These are phyloP conservation scores for Acrobasis repandana DNA, from an alignment of 2,888 invertebrate genomes.

Conservation along the genomic window DNA sequence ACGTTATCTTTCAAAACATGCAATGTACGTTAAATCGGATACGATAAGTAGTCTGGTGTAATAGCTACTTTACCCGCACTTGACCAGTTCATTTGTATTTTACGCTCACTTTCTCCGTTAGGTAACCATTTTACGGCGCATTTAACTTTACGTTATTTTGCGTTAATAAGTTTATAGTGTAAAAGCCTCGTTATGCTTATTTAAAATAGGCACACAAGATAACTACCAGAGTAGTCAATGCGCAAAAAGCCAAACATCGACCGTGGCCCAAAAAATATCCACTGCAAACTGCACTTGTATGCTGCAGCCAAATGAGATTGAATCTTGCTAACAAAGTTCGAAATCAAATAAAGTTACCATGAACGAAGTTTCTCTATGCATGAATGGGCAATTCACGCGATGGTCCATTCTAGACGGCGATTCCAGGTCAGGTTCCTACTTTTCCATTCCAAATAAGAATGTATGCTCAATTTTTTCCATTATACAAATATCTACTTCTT, in stretches of 20 bases:
- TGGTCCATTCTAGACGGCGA: neutral
- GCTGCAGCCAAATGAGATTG: conserved; percentile 6
- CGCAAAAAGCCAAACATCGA: neutral
- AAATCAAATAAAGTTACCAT: conserved; percentile 15
- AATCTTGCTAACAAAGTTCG: conserved; percentile 14
- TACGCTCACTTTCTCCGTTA: no score
- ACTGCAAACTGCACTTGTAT: conserved; percentile 1
- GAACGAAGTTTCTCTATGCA: conserved; percentile 7
- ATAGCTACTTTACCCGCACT: no score
- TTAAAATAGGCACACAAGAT: no score
- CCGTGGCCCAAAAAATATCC: neutral
- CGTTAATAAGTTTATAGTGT: no score
- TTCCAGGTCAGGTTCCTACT: neutral
- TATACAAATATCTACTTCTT: no score
- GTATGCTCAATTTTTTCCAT: neutral
- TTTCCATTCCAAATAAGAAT: neutral
- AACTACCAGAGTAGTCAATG: neutral
- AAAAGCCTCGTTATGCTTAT: no score
- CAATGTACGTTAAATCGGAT: no score
- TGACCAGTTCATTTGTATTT: no score
- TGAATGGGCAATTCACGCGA: neutral
- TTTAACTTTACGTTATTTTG: no score
- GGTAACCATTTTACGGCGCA: no score
- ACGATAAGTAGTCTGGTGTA: no score
- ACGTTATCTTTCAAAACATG: no score